Evolutionary conservation across 1,140 invertebrate genomes (phyloP), one percentile per base, ranked within the genome.

Genomic region (Drosophila elegans): DNA sequence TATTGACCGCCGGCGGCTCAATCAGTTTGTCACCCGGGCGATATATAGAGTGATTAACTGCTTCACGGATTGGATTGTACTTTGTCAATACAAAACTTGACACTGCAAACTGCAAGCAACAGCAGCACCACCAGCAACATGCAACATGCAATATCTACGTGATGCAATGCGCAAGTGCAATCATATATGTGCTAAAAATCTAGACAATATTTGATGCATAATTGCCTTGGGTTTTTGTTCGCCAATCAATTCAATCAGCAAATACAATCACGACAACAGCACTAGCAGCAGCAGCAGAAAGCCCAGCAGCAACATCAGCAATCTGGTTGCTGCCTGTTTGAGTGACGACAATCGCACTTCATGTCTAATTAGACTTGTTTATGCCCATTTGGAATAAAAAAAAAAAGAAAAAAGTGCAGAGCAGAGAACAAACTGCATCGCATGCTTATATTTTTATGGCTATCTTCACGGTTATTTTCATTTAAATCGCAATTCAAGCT

Each of bases 321-420:
- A 67, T 53, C 54, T 67, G 64, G 73, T 78, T 60, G 76, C 68
- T 75, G 83, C 54, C 76, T 71, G 56, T 69, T 59, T 67, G 83
- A 76, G 66, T 88, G 83, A 68, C 77, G 64, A 71, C 74, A 54
- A 89, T 89, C 84, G 84, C 84, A 89, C 84, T 89, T 89, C 84
- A 89, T 84, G 84, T 89, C 84, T 89, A 89, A 89, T 89, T 89
- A 89, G 84, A 80, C 84, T 89, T 89, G 84, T 89, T 89, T 89
- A 89, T 89, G 80, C 84, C 84, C 80, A 84, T 89, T 89, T 89
- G 80, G 66, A 89, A 21, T 21, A 89, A 82, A 78, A 46, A 48
- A 32, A 32, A 25, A 32, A 32, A 5, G 5, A 2, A 3, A 3
- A 21, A 36, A 36, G 29, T 11, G 13, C 32, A 52, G 44, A 51